Percentiles rank a stretch among this genome's conserved stretches.
Conservation (phyloP, 1,140 invertebrate species). For the Coptotermes formosanus region DNA sequence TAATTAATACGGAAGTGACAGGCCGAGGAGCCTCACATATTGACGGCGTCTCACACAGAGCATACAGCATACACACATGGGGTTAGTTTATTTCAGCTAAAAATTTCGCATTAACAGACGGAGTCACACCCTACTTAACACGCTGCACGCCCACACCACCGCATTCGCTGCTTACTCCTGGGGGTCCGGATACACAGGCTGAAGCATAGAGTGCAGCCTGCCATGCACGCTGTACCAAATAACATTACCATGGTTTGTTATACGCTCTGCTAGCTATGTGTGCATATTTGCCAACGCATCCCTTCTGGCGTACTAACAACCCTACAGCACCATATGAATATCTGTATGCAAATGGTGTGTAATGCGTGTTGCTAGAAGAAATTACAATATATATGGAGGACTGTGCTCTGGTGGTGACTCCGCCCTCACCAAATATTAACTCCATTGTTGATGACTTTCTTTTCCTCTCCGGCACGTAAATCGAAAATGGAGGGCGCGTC, state of each 20-base stretch:
- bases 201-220: neutral
- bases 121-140: too few species aligned
- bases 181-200: neutral
- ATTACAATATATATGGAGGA: slow-evolving; percentile 10
- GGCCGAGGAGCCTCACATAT: too few species aligned
- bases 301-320: neutral
- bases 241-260: slow-evolving; percentile 9
- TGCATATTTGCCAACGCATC: neutral
- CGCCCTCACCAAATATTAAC: slow-evolving; percentile 4
- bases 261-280: neutral
- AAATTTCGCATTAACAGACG: too few species aligned
- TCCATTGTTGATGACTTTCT: slow-evolving; percentile 7
- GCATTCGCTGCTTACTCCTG: too few species aligned
- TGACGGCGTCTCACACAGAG: too few species aligned
- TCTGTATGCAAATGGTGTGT: slow-evolving; percentile 9
- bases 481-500: neutral
- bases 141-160: too few species aligned
- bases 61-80: too few species aligned
- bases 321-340: neutral
- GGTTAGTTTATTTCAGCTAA: too few species aligned
- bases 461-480: neutral
- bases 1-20: too few species aligned
- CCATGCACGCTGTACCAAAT: neutral
- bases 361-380: slow-evolving; percentile 12
- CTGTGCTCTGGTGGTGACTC: neutral